Percentiles rank a stretch among this genome's conserved stretches.
Evolutionary conservation across 2,113 vertebrate species (phyloP).

Genomic region (Sinocyclocheilus anophthalmus): DNA sequence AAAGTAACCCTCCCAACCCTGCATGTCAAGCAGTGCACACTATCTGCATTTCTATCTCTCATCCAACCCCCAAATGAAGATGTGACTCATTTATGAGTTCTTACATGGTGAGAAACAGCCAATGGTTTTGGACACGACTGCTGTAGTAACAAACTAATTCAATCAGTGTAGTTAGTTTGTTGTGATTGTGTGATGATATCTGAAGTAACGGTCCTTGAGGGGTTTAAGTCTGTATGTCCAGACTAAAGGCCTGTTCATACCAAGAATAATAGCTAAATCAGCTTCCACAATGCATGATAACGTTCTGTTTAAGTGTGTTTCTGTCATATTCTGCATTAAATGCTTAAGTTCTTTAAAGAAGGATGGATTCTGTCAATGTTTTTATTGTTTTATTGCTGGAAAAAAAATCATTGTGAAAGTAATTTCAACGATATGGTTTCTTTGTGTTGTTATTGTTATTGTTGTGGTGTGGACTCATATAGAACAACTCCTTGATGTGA

Average conservation of each 20-base stretch:
- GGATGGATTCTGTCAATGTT: neutral
- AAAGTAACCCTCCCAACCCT: too few relatives aligned
- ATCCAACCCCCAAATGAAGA: neutral
- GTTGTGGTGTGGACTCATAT: neutral
- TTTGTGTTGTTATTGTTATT: neutral
- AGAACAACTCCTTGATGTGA: neutral
- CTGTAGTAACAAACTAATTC: conserved; percentile 15
- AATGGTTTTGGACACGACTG: neutral
- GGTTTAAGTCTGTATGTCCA: neutral
- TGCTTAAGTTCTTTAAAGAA: neutral
- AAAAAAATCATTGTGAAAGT: neutral
- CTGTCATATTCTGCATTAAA: neutral
- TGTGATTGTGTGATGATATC: neutral
- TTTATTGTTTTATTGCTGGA: neutral
- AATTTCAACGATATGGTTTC: neutral
- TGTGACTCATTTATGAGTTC: neutral
- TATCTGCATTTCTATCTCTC: neutral
- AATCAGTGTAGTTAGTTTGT: neutral
- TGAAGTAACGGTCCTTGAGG: neutral
- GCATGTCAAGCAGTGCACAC: conserved; percentile 14
- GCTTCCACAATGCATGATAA: neutral
- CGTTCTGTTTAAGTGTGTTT: neutral
- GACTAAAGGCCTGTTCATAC: neutral
- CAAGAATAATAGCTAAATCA: neutral
- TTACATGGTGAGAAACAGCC: neutral